Evolutionary conservation across 2,888 invertebrate species (phyloP).

Genomic region (Ctenicera cuprea): DNA sequence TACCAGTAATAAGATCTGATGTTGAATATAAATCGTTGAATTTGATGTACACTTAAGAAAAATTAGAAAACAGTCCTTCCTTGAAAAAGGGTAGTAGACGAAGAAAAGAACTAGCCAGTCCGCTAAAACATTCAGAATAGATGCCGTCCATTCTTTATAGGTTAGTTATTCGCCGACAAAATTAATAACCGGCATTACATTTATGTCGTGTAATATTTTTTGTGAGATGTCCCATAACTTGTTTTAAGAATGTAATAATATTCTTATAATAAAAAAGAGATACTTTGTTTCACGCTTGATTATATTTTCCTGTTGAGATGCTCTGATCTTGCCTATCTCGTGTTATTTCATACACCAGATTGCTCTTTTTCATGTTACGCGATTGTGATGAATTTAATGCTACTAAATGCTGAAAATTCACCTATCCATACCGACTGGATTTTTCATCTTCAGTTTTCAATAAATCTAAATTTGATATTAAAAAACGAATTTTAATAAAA

Average conservation of each 20-base stretch:
- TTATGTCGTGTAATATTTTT: conserved; percentile 60
- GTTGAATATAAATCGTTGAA: no score
- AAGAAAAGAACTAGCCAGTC: neutral
- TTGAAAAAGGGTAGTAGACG: neutral
- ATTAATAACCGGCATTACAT: conserved; percentile 64
- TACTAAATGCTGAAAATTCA: neutral
- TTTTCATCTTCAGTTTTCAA: no score
- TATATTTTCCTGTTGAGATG: conserved; percentile 10
- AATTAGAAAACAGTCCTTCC: neutral
- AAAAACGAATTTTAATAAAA: no score
- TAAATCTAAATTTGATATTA: no score
- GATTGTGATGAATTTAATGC: neutral
- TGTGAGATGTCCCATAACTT: conserved; percentile 40
- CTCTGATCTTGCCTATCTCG: conserved; percentile 13
- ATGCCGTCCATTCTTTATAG: conserved; percentile 23
- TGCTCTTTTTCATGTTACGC: neutral
- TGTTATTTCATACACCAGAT: neutral
- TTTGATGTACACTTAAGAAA: no score
- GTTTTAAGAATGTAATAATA: conserved; percentile 45
- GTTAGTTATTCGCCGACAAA: conserved; percentile 51
- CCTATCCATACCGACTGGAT: neutral
- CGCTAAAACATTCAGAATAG: neutral
- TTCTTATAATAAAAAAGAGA: conserved; percentile 41
- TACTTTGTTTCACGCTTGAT: conserved; percentile 39
- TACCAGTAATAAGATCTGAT: no score